Percentiles rank a stretch among this genome's conserved stretches.
These are phyloP conservation scores for Oophaga pumilio DNA, from an alignment of 2,113 vertebrate species.

Conservation along the genomic window DNA sequence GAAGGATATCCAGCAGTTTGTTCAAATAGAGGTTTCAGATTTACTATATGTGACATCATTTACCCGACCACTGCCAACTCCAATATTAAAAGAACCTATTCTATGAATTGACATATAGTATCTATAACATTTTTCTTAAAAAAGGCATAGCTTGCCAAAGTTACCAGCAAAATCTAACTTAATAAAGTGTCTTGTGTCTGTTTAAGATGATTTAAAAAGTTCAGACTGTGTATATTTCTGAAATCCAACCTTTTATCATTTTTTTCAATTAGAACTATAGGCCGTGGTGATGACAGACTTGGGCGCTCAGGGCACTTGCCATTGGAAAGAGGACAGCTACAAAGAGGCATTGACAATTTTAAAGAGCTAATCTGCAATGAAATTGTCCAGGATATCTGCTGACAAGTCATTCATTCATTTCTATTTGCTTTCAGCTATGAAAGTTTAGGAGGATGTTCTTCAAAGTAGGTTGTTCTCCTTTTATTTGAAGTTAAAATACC, in stretches of 20 bases:
- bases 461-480: no score
- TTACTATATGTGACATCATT: background rate
- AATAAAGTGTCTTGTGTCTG: constrained; percentile 14
- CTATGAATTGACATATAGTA: background rate
- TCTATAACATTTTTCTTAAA: background rate
- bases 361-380: background rate
- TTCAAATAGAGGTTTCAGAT: background rate
- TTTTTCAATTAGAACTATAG: background rate
- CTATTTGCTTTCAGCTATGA: no score
- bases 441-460: no score
- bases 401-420: background rate
- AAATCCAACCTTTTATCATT: background rate
- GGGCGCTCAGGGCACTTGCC: background rate
- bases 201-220: constrained; percentile 8
- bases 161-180: background rate
- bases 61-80: background rate
- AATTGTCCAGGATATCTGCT: no score
- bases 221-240: background rate
- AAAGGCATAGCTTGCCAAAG: constrained; percentile 11
- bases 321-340: background rate
- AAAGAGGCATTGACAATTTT: background rate
- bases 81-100: background rate
- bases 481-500: no score
- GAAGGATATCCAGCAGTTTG: background rate
- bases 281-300: background rate